Base-by-base conservation (phyloP, 2,113 vertebrate species). In the Myrmophylax atrothorax region DNA sequence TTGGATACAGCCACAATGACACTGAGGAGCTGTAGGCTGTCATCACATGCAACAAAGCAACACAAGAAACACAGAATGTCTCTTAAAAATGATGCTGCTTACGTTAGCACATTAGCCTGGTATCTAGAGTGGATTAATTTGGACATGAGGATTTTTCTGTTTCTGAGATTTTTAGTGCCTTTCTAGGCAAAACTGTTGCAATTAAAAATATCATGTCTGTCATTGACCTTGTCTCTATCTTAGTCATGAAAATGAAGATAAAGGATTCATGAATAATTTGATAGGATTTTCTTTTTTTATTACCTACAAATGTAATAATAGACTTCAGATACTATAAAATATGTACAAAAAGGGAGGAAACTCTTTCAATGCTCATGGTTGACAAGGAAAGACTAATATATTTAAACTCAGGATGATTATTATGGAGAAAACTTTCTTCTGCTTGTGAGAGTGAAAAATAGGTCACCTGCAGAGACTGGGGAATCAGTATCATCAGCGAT, bases 401-500 rank as follows among this genome's bases (percentile, higher is more conserved):
- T 79, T 72, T 85, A 64, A 90, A 68, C 47, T 72, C 24, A 70
- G n/a, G 18, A 40, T 1, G 3, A 62, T 63, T 81, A 55, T 70
- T 78, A 29, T 4, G 12, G 58, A 50, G 46, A 93, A 92, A 56
- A 56, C 5, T 59, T 83, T 58, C 31, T 82, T 14, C 37, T 91
- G 38, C 18, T 73, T 50, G 7, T 70, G 33, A 38, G 4, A n/a
- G 10, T 58, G 50, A 70, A 93, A 94, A 90, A 63, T 9, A 73
- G 46, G 38, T 44, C 56, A 66, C 46, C 37, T 86, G 49, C 28
- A 84, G 72, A 76, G 60, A 67, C 59, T 70, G 37, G 22, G 37
- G 46, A 70, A 13, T 47, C 4, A 0, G 14, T 44, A 64, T n/a
- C 12, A 53, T 40, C 1, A 1, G 31, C 16, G 0, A 8, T 35